Conservation (phyloP, 2,888 invertebrate genomes). For the Microchrysa polita region DNA sequence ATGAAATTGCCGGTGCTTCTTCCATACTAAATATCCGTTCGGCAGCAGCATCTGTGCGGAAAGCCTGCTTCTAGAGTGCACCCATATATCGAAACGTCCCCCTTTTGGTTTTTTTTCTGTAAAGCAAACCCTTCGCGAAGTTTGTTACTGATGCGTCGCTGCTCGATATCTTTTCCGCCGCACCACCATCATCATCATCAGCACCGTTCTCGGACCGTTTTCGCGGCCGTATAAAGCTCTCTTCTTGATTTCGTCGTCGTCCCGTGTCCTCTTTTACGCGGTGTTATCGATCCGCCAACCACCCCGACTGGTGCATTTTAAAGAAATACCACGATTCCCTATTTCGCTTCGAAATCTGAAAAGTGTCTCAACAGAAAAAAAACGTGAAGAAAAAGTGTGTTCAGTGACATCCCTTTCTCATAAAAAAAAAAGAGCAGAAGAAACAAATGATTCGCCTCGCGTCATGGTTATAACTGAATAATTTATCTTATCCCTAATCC, state of each 20-base stretch:
- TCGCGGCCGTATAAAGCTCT: constrained; percentile 32
- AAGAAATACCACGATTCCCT: constrained; percentile 6
- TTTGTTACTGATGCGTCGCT: no score
- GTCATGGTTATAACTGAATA: no score
- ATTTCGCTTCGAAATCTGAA: neutral
- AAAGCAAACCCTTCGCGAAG: constrained; percentile 8
- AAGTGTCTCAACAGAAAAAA: neutral
- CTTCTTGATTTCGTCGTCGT: constrained; percentile 38
- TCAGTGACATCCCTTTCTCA: neutral
- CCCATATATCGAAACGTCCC: constrained; percentile 6
- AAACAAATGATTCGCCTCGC: no score
- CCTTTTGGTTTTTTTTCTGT: no score
- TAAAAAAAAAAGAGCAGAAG: neutral
- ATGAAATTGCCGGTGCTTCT: no score
- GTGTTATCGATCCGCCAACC: constrained; percentile 41
- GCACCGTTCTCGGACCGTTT: constrained; percentile 33
- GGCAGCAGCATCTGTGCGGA: neutral
- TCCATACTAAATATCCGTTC: no score
- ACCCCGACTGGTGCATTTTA: constrained; percentile 27
- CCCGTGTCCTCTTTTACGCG: constrained; percentile 42
- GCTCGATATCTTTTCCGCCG: no score
- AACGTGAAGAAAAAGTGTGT: neutral
- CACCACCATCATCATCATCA: constrained; percentile 11
- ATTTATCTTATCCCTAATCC: no score
- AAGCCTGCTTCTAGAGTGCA: neutral